Evolutionary conservation across 2,113 vertebrate genomes (phyloP), one percentile per base, ranked within the genome.

Genomic region (Corvus moneduloides): DNA sequence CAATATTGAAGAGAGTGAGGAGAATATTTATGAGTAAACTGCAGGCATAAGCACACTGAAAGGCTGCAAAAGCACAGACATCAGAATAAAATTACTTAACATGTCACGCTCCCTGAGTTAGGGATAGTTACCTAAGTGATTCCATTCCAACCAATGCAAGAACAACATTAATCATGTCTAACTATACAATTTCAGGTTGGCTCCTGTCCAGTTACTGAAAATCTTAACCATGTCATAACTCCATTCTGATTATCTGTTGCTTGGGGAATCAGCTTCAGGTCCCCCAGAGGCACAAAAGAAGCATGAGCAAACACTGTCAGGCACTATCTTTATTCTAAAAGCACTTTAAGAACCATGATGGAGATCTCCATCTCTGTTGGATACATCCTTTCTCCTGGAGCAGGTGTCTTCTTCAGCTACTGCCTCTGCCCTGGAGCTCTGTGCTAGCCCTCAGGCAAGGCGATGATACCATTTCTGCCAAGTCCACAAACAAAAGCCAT

Each of bases 71-170:
- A 88, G 73, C 43, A 44, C 3, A 86, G 63, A 30, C 19, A 32
- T 35, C 55, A 86, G 55, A 77, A 71, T 44, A 79, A 90, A 90
- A 95, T 63, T 76, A 51, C 67, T 89, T 87, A 54, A 75, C 11
- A 17, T n/a, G 39, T 61, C 4, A 10, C 16, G 12, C 14, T 30
- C 68, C 52, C 52, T 61, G 44, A 90, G 35, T 52, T 67, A 74
- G 55, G 41, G 77, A 76, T 89, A 63, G 39, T 67, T 55, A 55
- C 67, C 59, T 74, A 73, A 54, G 37, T 44, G 54, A 84, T 48
- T 90, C 88, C 59, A 72, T 77, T 93, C 63, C 56, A 59, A 19
- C 12, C 32, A 37, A 74, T 16, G 17, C 44, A 72, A 86, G 56
- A 88, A 32, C 37, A 80, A 49, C 56, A 64, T 87, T 64, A 84